Evolutionary conservation across 2,888 invertebrate species (phyloP).

Genomic region (Resseliella maxima): DNA sequence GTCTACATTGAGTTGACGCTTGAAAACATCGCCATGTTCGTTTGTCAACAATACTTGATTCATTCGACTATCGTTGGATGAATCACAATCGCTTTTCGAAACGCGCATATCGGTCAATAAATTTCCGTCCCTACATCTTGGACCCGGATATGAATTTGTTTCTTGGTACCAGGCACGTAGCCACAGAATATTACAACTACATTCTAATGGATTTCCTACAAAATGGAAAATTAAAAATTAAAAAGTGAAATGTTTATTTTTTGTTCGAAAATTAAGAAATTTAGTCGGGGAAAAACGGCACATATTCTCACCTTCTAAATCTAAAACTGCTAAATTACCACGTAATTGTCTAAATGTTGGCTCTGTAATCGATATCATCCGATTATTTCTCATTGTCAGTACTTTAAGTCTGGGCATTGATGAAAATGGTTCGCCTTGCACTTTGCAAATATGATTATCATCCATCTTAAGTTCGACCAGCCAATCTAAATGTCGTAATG

Average conservation of each 20-base stretch:
- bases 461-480: slow-evolving; percentile 87
- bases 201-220: slow-evolving; percentile 84
- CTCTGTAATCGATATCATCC: slow-evolving; percentile 79
- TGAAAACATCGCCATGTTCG: slow-evolving; percentile 78
- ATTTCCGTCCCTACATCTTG: slow-evolving; percentile 82
- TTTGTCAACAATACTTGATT: slow-evolving; percentile 73
- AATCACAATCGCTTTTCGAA: slow-evolving; percentile 76
- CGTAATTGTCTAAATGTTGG: slow-evolving; percentile 79
- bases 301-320: slow-evolving; percentile 84
- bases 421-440: slow-evolving; percentile 83
- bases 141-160: slow-evolving; percentile 73
- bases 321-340: slow-evolving; percentile 84
- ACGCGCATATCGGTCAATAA: slow-evolving; percentile 79
- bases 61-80: slow-evolving; percentile 62
- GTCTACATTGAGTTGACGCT: slow-evolving; percentile 71
- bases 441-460: slow-evolving; percentile 83
- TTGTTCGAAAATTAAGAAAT: no score
- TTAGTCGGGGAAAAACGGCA: no score
- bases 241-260: neutral
- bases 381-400: slow-evolving; percentile 81
- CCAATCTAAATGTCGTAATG: slow-evolving; percentile 82
- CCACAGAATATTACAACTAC: slow-evolving; percentile 86
- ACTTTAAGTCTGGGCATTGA: slow-evolving; percentile 86
- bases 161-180: slow-evolving; percentile 84
- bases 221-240: slow-evolving; percentile 55